These are phyloP conservation scores for Acinonyx jubatus DNA, from an alignment of 2,113 vertebrate species.

Conservation along the genomic window DNA sequence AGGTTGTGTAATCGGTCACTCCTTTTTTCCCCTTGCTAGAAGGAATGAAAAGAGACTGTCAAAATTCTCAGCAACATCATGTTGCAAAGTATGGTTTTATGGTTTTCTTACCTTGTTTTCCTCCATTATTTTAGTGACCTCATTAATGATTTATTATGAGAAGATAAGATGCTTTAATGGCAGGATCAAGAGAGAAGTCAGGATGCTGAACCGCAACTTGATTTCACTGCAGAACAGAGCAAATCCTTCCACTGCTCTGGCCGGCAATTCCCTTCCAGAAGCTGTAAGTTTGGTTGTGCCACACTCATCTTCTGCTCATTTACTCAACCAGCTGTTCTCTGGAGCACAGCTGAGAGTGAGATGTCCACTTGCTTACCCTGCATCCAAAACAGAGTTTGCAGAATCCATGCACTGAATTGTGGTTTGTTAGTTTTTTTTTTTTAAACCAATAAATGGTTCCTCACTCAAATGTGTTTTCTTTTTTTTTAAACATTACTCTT, in stretches of 20 bases:
- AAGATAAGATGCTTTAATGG: neutral
- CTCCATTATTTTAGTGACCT: neutral
- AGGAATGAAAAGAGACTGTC: neutral
- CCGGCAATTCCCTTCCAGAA: neutral
- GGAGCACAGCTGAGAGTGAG: neutral
- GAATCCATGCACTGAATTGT: neutral
- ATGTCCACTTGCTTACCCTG: neutral
- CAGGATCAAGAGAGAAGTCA: constrained; percentile 50
- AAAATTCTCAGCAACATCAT: constrained; percentile 18
- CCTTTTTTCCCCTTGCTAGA: neutral
- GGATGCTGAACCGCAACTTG: neutral
- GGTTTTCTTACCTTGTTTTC: constrained; percentile 32
- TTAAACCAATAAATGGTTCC: neutral
- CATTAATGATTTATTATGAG: neutral
- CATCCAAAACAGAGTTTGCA: neutral
- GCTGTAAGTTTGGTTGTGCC: neutral
- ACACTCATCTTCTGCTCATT: neutral
- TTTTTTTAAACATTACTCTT: neutral
- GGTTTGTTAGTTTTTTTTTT: neutral
- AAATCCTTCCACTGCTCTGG: neutral
- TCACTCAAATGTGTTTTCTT: neutral
- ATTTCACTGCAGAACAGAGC: neutral
- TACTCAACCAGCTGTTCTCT: neutral
- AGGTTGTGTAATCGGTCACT: neutral
- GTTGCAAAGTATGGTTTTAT: neutral